phyloP scores from a whole-genome alignment of 2,888 invertebrate species.

The Exocentrus adspersus region DNA sequence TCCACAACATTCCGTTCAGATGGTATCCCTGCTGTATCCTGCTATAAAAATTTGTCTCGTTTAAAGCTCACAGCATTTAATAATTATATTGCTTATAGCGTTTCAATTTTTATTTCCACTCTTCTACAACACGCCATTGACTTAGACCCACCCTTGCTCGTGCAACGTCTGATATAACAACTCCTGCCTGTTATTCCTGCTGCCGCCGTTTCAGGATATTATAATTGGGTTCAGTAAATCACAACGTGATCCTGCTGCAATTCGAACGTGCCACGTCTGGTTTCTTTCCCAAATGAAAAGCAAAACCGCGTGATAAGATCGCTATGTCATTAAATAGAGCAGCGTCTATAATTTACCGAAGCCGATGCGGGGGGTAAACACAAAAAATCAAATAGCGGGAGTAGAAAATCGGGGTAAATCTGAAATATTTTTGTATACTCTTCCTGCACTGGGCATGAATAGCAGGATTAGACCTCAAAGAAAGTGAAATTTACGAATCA shows the following conservation, averaged over 20 bases:
- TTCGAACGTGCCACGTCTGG: conserved; percentile 32
- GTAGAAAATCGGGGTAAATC: too few species aligned
- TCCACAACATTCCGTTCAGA: too few species aligned
- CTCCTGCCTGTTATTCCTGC: conserved; percentile 25
- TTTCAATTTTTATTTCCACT: background rate
- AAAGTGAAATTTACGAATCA: background rate
- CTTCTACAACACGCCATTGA: conserved; percentile 11
- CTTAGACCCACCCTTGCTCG: conserved; percentile 10
- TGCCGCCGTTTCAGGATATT: conserved; percentile 25
- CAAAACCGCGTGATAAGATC: conserved; percentile 25
- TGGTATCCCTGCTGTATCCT: too few species aligned
- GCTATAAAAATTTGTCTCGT: too few species aligned
- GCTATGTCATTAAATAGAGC: conserved; percentile 19
- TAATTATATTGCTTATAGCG: too few species aligned
- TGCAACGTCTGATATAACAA: conserved; percentile 24
- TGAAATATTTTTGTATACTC: too few species aligned
- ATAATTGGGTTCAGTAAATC: conserved; percentile 31
- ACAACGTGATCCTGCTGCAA: conserved; percentile 32
- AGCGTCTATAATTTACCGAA: conserved; percentile 19
- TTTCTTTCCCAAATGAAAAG: conserved; percentile 23
- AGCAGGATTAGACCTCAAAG: too few species aligned
- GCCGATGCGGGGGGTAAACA: background rate
- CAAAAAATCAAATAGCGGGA: too few species aligned
- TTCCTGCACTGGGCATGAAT: too few species aligned
- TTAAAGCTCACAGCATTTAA: too few species aligned